These are phyloP conservation scores for Pachypeltis micranthus DNA, from an alignment of 1,140 invertebrate species.

Conservation along the genomic window DNA sequence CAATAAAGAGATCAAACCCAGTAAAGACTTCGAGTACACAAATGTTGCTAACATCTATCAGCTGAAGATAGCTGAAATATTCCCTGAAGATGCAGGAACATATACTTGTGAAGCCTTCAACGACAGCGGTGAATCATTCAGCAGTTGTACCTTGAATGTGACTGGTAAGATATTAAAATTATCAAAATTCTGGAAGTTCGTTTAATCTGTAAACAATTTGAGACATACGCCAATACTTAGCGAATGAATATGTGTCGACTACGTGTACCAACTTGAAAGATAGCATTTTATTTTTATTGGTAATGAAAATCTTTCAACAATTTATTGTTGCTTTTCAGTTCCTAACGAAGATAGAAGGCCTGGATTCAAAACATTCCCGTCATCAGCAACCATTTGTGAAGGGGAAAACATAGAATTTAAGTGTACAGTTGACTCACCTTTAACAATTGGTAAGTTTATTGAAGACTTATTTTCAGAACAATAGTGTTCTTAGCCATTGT, in stretches of 20 bases:
- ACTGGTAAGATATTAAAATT: constrained; percentile 39
- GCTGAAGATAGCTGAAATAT: constrained; percentile 83
- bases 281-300: no score
- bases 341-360: constrained; percentile 78
- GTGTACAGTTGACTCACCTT: constrained; percentile 60
- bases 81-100: constrained; percentile 83
- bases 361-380: constrained; percentile 77
- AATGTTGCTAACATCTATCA: constrained; percentile 84
- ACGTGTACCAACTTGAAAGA: no score
- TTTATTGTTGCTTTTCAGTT: constrained; percentile 40
- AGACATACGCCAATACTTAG: no score
- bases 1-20: constrained; percentile 91
- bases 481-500: no score
- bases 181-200: background rate
- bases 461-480: no score
- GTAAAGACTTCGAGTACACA: constrained; percentile 89
- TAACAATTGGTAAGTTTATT: constrained; percentile 45
- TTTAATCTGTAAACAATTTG: background rate
- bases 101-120: constrained; percentile 96
- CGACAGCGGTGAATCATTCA: constrained; percentile 85
- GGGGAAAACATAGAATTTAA: constrained; percentile 68
- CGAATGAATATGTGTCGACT: no score
- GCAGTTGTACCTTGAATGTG: constrained; percentile 75
- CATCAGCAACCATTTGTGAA: constrained; percentile 70
- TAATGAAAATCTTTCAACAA: background rate